Evolutionary conservation across 30 jellyfish, hydroid and myxozoan genomes (phyloP), one percentile per base, ranked within the genome.

Genomic region (Aurelia aurita): DNA sequence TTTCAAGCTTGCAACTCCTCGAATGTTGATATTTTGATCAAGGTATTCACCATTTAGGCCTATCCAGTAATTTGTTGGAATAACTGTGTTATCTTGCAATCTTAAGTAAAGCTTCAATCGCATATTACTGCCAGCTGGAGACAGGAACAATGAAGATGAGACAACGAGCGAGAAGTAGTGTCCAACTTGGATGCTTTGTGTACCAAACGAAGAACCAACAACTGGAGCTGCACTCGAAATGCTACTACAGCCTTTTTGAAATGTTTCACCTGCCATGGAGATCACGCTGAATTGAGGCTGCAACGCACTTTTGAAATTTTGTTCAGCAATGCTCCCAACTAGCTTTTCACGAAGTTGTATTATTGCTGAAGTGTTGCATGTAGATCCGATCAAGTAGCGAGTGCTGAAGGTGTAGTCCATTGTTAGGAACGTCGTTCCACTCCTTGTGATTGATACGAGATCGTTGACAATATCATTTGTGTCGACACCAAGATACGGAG

Each of bases 81-180:
- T 29, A 6, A 5, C 58, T 14, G 95, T 73, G 47, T 58, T 45
- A 58, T 85, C 73, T 32, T 27, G 63, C 49, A 72, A 61, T 32
- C 89, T 78, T 23, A 92, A 66, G n/a, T 74, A 44, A 57, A 87
- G 68, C 27, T 61, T 34, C 65, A 92, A 16, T 25, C 67, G 74
- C 98, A 92, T 92, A 58, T 53, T 53, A 28, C 84, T 73, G 18
- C 85, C 98, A 32, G 89, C 46, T 0, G 98, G 98, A 5, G 98
- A 55, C 44, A 7, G 87, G 70, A 92, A 92, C 55, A 77, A 25
- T 5, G 74, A 51, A 58, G 88, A 35, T 0, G 97, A 77, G 28
- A 92, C 44, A 26, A 71, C n/a, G 73, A 60, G 49, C 5, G 96
- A 54, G 62, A 86, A 86, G 43, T 78, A 82, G 29, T 55, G 90